Evolutionary conservation across 2,797 vertebrate species (phyloP), one percentile per base, ranked within the genome.

Genomic region (Urosaurus nigricauda): DNA sequence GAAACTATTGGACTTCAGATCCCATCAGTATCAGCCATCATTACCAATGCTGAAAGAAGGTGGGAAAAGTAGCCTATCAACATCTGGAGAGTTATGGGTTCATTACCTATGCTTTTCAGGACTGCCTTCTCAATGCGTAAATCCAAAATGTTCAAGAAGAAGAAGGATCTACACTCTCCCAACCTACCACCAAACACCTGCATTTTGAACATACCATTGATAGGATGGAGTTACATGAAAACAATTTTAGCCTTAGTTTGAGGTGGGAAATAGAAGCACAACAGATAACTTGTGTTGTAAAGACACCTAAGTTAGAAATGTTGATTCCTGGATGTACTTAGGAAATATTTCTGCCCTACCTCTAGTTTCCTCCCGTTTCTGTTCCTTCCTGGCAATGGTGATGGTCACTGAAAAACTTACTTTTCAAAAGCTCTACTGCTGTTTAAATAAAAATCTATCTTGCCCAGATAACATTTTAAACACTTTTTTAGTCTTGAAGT

Each of bases 401-500:
- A 58, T 68, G 17, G 75, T 16, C 8, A 29, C 58, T 40, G 43
- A 24, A 26, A 51, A 65, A 77, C 2, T 2, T 53, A 71, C 56
- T 79, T 85, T 84, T 71, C n/a, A 21, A 84, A 53, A n/a, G 17
- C 14, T 32, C 53, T n/a, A 58, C 53, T 17, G 63, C 32, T 85
- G 65, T 79, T 85, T 58, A 89, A 78, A 79, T 79, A 85, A 85
- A 83, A 63, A 89, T 73, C 68, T 51, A 73, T 80, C 53, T 85
- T 47, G 51, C 77, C 37, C 32, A 83, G 32, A 74, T 40, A 85
- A 47, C 53, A 74, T 74, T 85, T 85, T 81, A 14, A 63, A 47
- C 58, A 19, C 26, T n/a, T 17, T 60, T 70, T 68, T 93, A 82
- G 85, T 87, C 88, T 87, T 89, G 82, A 90, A 91, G 51, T 78